These are phyloP conservation scores for Lasioglossum figueresi DNA, from an alignment of 2,888 invertebrate species.

Conservation along the genomic window DNA sequence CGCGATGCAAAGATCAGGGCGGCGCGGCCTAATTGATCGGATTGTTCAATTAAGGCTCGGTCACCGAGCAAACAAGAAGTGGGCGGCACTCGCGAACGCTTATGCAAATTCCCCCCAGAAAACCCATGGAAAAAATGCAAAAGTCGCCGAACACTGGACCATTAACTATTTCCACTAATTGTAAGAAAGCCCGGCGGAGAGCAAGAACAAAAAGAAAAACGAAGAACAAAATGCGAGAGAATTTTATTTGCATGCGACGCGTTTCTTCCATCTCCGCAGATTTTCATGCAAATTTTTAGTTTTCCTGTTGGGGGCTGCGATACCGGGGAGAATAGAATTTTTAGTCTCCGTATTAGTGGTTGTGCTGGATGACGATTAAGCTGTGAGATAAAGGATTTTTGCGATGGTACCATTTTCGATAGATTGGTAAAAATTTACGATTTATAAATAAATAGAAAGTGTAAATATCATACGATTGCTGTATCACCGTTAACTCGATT, in stretches of 20 bases:
- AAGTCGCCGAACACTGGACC: constrained; percentile 21
- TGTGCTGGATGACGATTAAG: background rate
- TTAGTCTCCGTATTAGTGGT: background rate
- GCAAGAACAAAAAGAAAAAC: background rate
- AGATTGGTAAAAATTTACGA: background rate
- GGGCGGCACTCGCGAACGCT: constrained; percentile 36
- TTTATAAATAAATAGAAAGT: background rate
- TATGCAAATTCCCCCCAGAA: constrained; percentile 39
- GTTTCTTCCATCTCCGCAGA: background rate
- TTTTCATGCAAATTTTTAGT: background rate
- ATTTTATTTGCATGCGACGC: constrained; percentile 3
- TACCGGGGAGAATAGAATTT: background rate
- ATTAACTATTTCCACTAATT: background rate
- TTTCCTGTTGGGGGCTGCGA: background rate
- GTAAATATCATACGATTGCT: background rate
- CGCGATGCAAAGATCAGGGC: constrained; percentile 45
- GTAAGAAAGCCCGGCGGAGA: background rate
- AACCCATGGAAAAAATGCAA: constrained; percentile 36
- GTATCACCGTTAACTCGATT: background rate
- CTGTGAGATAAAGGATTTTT: no score
- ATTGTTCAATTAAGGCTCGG: constrained; percentile 60
- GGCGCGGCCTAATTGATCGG: constrained; percentile 62
- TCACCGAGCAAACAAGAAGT: constrained; percentile 48
- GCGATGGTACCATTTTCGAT: background rate
- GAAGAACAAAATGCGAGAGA: background rate